Evolutionary conservation across 2,888 invertebrate genomes (phyloP).

Genomic region (Aricia artaxerxes): DNA sequence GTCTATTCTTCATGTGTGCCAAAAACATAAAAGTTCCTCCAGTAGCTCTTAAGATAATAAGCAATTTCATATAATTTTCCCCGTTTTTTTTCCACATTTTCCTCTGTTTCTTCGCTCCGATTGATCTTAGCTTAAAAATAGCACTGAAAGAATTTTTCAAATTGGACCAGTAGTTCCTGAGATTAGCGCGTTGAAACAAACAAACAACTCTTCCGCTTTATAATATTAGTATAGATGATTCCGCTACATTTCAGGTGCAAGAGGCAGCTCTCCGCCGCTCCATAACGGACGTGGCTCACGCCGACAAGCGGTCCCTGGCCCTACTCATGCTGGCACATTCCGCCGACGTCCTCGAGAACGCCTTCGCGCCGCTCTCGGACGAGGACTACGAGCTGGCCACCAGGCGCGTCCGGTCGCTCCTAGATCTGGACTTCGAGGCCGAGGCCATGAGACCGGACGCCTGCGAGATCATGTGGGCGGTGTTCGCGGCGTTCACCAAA

Average conservation of each 20-base stretch:
- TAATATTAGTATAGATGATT: background rate
- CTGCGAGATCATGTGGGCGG: slow-evolving; percentile 98
- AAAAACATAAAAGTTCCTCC: too few relatives aligned
- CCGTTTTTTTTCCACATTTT: too few relatives aligned
- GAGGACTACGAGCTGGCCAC: slow-evolving; percentile 99
- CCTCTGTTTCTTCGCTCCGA: too few relatives aligned
- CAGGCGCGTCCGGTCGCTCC: slow-evolving; percentile 96
- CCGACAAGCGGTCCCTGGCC: slow-evolving; percentile 96
- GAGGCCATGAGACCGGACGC: slow-evolving; percentile 95
- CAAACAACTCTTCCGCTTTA: too few relatives aligned
- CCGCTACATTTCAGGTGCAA: slow-evolving; percentile 86
- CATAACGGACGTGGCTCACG: slow-evolving; percentile 98
- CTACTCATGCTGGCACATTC: slow-evolving; percentile 98
- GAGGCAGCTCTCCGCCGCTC: slow-evolving; percentile 97
- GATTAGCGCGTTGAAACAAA: too few relatives aligned
- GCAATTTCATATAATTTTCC: too few relatives aligned
- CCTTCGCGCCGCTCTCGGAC: slow-evolving; percentile 97
- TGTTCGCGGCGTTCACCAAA: slow-evolving; percentile 99
- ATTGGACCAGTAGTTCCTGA: too few relatives aligned
- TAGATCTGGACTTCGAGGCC: slow-evolving; percentile 98
- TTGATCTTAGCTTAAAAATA: too few relatives aligned
- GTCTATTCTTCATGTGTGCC: too few relatives aligned
- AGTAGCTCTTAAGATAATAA: too few relatives aligned
- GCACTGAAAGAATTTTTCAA: too few relatives aligned
- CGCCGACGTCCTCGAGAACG: slow-evolving; percentile 99